phyloP scores from a whole-genome alignment of 2,888 invertebrate genomes.

The Cosmia pyralina region DNA sequence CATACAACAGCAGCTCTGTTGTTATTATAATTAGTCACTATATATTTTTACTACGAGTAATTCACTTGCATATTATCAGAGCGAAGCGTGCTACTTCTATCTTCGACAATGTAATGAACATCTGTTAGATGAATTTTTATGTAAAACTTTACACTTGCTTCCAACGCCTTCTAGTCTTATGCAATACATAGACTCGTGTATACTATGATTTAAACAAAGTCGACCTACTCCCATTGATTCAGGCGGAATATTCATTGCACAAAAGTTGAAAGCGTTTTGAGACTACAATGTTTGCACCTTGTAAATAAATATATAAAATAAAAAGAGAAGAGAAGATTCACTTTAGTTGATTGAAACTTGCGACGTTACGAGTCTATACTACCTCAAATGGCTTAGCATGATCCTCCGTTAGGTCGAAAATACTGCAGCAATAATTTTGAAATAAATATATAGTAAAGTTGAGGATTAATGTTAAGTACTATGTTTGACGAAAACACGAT shows the following conservation, averaged over 20 bases:
- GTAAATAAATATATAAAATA: constrained; percentile 18
- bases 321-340: constrained; percentile 16
- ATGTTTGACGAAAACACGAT: too few relatives aligned
- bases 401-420: too few relatives aligned
- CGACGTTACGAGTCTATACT: too few relatives aligned
- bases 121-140: constrained; percentile 52
- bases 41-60: constrained; percentile 54
- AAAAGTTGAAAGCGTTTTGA: constrained; percentile 15
- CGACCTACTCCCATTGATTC: constrained; percentile 31
- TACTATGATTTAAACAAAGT: constrained; percentile 31
- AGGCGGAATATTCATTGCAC: constrained; percentile 28
- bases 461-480: too few relatives aligned
- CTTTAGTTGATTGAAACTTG: constrained; percentile 39
- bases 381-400: too few relatives aligned
- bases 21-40: constrained; percentile 55
- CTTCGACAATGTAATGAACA: constrained; percentile 49
- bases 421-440: too few relatives aligned
- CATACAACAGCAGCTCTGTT: constrained; percentile 29
- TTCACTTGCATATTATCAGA: constrained; percentile 46
- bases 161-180: constrained; percentile 31
- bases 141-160: constrained; percentile 39
- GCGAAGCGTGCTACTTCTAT: constrained; percentile 47
- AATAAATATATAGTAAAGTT: too few relatives aligned
- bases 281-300: constrained; percentile 10
- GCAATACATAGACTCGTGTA: background rate